Evolutionary conservation across 2,113 vertebrate genomes (phyloP).

Genomic region (Prinia subflava): DNA sequence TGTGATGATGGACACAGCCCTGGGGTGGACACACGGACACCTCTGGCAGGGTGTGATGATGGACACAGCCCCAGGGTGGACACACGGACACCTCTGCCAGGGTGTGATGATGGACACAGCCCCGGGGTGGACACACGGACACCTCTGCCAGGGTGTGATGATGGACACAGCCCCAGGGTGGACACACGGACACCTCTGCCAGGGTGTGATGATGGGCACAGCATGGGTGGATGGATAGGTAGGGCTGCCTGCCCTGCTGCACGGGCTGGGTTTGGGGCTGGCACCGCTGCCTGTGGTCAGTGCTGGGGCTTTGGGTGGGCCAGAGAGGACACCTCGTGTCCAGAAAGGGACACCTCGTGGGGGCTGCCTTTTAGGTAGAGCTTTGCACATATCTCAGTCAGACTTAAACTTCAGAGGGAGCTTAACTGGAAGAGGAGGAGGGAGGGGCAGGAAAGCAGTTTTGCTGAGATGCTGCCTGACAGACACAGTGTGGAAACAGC

Average conservation of each 20-base stretch:
- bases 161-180: too few species aligned
- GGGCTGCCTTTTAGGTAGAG: neutral
- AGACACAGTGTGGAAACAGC: conserved; percentile 55
- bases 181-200: neutral
- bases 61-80: too few species aligned
- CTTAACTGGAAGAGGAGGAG: neutral
- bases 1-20: too few species aligned
- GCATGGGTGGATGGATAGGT: neutral
- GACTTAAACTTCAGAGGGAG: neutral
- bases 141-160: too few species aligned
- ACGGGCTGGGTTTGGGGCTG: neutral
- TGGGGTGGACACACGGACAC: too few species aligned
- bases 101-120: too few species aligned
- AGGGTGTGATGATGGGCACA: neutral
- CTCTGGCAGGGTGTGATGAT: too few species aligned
- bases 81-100: too few species aligned
- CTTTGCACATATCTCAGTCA: fast-evolving
- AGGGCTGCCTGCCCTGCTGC: fast-evolving
- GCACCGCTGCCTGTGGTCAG: neutral
- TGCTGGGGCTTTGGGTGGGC: neutral
- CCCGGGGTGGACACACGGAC: too few species aligned
- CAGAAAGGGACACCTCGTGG: fast-evolving
- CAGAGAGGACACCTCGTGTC: too few species aligned
- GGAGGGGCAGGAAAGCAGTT: neutral
- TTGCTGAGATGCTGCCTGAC: conserved; percentile 36